These are phyloP conservation scores for Coenobita brevimanus DNA, from an alignment of 1,140 invertebrate genomes.

Conservation along the genomic window DNA sequence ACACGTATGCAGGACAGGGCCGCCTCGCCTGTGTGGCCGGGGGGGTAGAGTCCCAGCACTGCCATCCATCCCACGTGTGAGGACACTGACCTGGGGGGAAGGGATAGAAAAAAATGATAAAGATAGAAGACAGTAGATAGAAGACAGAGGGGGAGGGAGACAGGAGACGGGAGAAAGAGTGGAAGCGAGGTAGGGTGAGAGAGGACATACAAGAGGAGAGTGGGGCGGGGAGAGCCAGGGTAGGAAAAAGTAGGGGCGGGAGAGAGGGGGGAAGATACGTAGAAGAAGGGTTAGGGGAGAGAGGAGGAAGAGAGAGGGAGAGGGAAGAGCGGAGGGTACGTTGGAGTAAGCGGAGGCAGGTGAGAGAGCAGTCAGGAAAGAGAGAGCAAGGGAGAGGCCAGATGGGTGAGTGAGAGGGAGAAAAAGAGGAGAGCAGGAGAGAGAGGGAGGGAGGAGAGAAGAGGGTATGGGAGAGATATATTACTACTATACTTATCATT, in stretches of 20 bases:
- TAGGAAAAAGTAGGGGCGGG: background rate
- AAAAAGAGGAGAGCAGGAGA: no score
- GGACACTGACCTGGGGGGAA: conserved; percentile 71
- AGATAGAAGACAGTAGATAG: no score
- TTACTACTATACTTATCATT: no score
- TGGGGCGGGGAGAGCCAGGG: no score
- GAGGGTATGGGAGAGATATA: no score
- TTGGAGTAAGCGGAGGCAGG: no score
- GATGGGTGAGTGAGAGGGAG: no score
- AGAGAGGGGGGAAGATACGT: background rate
- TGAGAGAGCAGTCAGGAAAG: no score
- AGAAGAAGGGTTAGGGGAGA: background rate
- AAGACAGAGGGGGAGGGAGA: background rate
- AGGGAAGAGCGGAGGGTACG: no score
- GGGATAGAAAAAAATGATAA: background rate
- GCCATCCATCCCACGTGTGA: conserved; percentile 75
- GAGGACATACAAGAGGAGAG: background rate
- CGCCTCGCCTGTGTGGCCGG: conserved; percentile 64
- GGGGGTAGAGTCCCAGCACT: conserved; percentile 73
- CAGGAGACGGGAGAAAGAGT: background rate
- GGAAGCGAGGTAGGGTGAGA: background rate
- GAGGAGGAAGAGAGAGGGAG: no score
- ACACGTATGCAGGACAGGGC: conserved; percentile 74
- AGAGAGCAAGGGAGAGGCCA: no score
- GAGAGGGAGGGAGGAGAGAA: no score